Evolutionary conservation across 53 echinoderm and acorn worm species (phyloP).

Genomic region (Stichopus horrens): DNA sequence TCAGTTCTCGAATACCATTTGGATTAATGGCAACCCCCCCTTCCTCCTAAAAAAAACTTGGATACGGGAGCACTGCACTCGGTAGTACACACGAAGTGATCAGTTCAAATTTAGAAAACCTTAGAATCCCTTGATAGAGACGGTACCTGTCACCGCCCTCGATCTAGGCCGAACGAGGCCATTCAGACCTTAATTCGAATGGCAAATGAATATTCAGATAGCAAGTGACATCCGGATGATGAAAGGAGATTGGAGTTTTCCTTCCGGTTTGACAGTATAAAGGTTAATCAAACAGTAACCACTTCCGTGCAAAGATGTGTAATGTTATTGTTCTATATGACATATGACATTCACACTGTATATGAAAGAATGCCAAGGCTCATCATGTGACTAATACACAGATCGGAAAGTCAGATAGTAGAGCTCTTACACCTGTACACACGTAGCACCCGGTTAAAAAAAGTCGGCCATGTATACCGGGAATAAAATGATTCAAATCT

Average conservation of each 20-base stretch:
- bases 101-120: too few relatives aligned
- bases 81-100: too few relatives aligned
- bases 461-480: too few relatives aligned
- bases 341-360: not conserved
- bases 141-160: not conserved
- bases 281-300: conserved; percentile 25
- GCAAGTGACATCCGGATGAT: not conserved
- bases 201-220: not conserved
- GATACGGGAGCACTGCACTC: too few relatives aligned
- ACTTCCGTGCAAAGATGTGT: conserved; percentile 13
- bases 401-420: too few relatives aligned
- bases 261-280: not conserved
- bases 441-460: too few relatives aligned
- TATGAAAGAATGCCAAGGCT: conserved; percentile 10
- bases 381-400: not conserved
- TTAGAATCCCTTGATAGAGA: too few relatives aligned
- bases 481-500: too few relatives aligned
- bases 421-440: too few relatives aligned
- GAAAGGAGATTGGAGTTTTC: conserved; percentile 26
- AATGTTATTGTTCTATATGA: conserved; percentile 34
- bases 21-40: too few relatives aligned
- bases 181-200: not conserved
- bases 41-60: too few relatives aligned
- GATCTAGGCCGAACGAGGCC: not conserved
- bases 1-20: too few relatives aligned